Evolutionary conservation across 2,888 invertebrate species (phyloP).

Genomic region (Vesta saturnalis): DNA sequence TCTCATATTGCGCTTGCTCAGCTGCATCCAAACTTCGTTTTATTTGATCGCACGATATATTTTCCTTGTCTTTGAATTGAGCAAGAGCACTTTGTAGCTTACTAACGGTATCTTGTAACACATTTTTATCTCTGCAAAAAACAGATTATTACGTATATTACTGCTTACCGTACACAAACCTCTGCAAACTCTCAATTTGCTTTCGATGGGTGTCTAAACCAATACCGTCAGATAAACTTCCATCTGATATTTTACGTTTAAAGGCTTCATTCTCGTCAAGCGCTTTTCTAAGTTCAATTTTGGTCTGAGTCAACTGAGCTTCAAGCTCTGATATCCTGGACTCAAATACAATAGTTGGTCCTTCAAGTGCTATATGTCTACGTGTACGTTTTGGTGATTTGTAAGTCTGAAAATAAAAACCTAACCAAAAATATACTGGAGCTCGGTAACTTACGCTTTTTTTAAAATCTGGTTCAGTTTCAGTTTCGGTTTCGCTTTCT

Average conservation of each 20-base stretch:
- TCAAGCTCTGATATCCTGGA: constrained; percentile 86
- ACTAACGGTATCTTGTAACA: constrained; percentile 74
- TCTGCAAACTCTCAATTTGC: constrained; percentile 76
- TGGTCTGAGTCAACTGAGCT: constrained; percentile 81
- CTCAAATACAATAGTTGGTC: constrained; percentile 84
- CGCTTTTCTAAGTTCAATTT: constrained; percentile 78
- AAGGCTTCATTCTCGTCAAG: constrained; percentile 72
- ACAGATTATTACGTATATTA: not conserved
- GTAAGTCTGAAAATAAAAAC: constrained; percentile 6
- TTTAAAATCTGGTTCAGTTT: constrained; percentile 53
- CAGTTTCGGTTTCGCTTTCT: constrained; percentile 63
- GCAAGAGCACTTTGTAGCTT: constrained; percentile 74
- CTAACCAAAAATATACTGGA: too few species aligned
- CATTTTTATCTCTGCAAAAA: constrained; percentile 69
- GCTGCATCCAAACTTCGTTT: constrained; percentile 76
- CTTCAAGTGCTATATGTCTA: constrained; percentile 64
- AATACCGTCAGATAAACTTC: constrained; percentile 64
- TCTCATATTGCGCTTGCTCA: constrained; percentile 81
- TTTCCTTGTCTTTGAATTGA: constrained; percentile 71
- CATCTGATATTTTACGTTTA: constrained; percentile 60
- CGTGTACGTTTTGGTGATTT: constrained; percentile 26
- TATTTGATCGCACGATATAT: constrained; percentile 70
- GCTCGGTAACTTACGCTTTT: constrained; percentile 33
- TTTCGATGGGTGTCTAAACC: constrained; percentile 73
- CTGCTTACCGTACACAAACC: constrained; percentile 61